Evolutionary conservation across 2,113 vertebrate genomes (phyloP).

Genomic region (Passer montanus): DNA sequence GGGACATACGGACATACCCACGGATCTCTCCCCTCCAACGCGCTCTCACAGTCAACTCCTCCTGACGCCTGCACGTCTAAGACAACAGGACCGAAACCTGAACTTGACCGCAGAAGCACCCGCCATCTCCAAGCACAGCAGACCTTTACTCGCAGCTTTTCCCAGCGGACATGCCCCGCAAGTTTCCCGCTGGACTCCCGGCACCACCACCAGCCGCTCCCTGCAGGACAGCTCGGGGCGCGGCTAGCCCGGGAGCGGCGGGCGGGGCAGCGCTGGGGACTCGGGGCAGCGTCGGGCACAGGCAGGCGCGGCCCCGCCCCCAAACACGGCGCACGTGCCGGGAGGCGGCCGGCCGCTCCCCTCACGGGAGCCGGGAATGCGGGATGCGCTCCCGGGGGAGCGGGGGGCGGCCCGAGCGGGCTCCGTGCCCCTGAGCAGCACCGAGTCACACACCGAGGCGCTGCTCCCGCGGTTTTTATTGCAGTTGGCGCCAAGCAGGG

Average conservation of each 20-base stretch:
- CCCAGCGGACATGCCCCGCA: fast-evolving
- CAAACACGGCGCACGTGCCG: background rate
- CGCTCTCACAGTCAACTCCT: background rate
- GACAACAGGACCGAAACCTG: background rate
- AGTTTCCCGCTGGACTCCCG: background rate
- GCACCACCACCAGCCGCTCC: fast-evolving
- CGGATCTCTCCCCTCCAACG: fast-evolving
- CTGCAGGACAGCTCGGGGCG: fast-evolving
- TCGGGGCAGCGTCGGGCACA: background rate
- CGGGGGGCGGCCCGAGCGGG: no score
- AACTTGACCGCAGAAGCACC: background rate
- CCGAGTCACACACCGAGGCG: fast-evolving
- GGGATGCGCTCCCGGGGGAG: no score
- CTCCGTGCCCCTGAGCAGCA: background rate
- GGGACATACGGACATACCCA: fast-evolving
- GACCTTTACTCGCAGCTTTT: background rate
- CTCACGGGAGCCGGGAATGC: fast-evolving
- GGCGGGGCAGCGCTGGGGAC: background rate
- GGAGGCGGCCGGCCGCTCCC: fast-evolving
- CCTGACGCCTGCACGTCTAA: background rate
- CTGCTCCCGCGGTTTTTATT: fast-evolving
- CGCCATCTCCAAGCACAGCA: fast-evolving
- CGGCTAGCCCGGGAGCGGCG: background rate
- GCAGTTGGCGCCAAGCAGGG: fast-evolving
- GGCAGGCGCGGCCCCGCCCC: background rate